A percentile compares a stretch with the other conserved stretches of the same genome.
Conservation (phyloP, 2,113 vertebrate genomes). For the Hippoglossus stenolepis region DNA sequence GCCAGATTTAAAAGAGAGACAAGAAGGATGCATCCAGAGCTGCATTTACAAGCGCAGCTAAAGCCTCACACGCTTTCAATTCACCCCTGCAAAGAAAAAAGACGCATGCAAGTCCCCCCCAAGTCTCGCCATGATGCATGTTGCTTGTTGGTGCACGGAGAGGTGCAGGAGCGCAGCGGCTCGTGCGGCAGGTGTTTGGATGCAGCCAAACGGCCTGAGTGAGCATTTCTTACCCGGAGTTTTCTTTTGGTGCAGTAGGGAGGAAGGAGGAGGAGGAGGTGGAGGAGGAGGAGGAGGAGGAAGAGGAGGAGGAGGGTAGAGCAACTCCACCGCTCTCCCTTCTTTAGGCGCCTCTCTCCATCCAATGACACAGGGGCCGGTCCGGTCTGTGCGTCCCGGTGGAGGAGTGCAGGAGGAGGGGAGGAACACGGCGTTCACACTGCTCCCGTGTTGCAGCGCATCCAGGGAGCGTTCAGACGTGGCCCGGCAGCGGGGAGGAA, state of each 20-base stretch:
- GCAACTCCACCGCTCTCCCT: slow-evolving; percentile 78
- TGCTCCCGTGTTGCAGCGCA: slow-evolving; percentile 49
- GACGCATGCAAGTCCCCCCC: slow-evolving; percentile 29
- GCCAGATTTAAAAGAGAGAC: neutral
- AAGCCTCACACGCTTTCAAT: slow-evolving; percentile 17
- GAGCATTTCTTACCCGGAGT: slow-evolving; percentile 78
- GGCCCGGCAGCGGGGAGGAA: slow-evolving; percentile 11
- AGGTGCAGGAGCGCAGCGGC: slow-evolving; percentile 15
- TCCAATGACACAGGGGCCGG: slow-evolving; percentile 64
- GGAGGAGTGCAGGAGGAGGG: slow-evolving; percentile 1
- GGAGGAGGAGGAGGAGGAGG: slow-evolving; percentile 38
- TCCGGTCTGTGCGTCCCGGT: slow-evolving; percentile 30
- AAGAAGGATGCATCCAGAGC: neutral
- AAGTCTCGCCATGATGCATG: slow-evolving; percentile 7
- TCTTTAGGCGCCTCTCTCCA: slow-evolving; percentile 80
- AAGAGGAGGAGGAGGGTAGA: slow-evolving; percentile 47
- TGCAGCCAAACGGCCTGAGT: slow-evolving; percentile 29
- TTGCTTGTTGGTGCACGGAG: neutral
- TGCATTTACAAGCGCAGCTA: slow-evolving; percentile 22
- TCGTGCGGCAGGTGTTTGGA: slow-evolving; percentile 25
- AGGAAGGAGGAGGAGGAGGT: slow-evolving; percentile 53
- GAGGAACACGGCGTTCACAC: slow-evolving; percentile 27
- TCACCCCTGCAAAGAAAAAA: neutral
- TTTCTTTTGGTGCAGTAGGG: slow-evolving; percentile 81
- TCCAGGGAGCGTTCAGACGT: slow-evolving; percentile 27